Evolutionary conservation across 2,113 vertebrate species (phyloP).

Genomic region (Rhegmatorhina hoffmannsi): DNA sequence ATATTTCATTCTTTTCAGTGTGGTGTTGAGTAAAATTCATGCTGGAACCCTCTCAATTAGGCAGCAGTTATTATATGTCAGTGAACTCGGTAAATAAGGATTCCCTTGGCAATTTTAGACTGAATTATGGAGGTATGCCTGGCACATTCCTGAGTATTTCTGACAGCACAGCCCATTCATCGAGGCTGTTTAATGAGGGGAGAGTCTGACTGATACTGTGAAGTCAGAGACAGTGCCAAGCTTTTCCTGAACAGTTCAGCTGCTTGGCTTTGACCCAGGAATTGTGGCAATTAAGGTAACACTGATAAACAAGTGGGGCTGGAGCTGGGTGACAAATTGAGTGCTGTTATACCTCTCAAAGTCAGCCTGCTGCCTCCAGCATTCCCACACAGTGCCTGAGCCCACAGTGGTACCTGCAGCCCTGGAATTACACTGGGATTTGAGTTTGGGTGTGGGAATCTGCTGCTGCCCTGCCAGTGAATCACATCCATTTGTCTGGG

Average conservation of each 20-base stretch:
- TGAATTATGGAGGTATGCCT: neutral
- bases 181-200: neutral
- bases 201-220: neutral
- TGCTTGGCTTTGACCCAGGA: neutral
- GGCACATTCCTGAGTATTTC: neutral
- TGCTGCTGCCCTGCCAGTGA: neutral
- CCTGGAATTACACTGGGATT: neutral
- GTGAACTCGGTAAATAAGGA: neutral
- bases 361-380: neutral
- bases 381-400: neutral
- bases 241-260: neutral
- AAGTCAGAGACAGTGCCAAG: neutral
- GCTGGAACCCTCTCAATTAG: neutral
- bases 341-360: neutral
- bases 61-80: neutral
- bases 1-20: neutral
- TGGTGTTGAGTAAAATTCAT: neutral
- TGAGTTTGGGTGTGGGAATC: neutral
- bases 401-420: neutral
- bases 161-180: neutral
- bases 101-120: neutral
- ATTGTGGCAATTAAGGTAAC: neutral
- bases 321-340: neutral
- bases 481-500: neutral
- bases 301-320: neutral